A percentile compares a stretch with the other conserved stretches of the same genome.
Evolutionary conservation across 1,140 invertebrate genomes (phyloP).

Genomic region (Leptoteleia sp.): DNA sequence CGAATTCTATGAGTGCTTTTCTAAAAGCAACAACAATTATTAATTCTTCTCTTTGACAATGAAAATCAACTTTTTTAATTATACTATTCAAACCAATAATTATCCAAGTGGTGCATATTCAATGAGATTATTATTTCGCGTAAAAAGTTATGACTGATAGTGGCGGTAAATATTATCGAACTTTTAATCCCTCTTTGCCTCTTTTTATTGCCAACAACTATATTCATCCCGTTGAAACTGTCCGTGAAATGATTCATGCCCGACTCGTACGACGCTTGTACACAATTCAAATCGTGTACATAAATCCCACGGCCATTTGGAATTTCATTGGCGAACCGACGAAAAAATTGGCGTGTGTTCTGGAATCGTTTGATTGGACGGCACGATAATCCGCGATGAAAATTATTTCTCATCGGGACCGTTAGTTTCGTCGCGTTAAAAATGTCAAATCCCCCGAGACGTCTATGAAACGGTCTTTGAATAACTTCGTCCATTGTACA

Average conservation of each 20-base stretch:
- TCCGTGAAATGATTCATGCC: conserved; percentile 44
- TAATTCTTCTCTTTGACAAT: no score
- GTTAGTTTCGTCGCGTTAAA: conserved; percentile 50
- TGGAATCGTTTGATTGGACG: conserved; percentile 43
- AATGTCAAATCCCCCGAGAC: conserved; percentile 37
- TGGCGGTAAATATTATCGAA: no score
- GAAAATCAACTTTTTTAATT: no score
- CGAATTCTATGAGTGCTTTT: no score
- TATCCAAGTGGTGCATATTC: no score
- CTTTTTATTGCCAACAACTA: conserved; percentile 31
- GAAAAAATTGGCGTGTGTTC: conserved; percentile 37
- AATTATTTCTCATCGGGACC: conserved; percentile 55
- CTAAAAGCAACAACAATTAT: no score
- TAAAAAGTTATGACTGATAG: no score
- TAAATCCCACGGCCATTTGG: conserved; percentile 43
- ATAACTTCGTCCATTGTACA: conserved; percentile 48
- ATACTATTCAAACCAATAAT: no score
- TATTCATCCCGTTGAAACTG: conserved; percentile 44
- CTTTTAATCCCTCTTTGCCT: no score
- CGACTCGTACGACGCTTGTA: conserved; percentile 39
- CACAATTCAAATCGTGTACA: conserved; percentile 54
- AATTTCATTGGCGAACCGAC: conserved; percentile 18
- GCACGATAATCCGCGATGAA: conserved; percentile 42
- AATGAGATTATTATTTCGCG: no score
- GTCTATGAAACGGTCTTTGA: conserved; percentile 51